phyloP scores from a whole-genome alignment of 2,113 vertebrate species.

The Cranoglanis bouderius region DNA sequence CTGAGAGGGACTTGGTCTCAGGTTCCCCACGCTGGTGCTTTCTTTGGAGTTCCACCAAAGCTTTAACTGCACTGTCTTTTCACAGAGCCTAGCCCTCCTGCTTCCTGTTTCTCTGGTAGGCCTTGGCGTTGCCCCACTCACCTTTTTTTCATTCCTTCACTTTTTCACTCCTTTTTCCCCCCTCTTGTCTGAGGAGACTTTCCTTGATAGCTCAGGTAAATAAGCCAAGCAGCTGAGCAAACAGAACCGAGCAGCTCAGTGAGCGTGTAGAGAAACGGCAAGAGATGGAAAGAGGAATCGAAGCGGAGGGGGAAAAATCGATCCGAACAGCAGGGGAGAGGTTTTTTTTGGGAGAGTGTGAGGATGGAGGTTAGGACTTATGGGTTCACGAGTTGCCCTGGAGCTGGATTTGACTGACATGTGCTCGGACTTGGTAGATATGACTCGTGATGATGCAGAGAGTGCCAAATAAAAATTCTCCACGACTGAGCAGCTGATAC shows the following conservation, averaged over 20 bases:
- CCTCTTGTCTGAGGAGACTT: slow-evolving; percentile 84
- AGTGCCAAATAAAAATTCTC: slow-evolving; percentile 3
- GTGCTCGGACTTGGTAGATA: neutral
- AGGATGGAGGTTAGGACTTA: slow-evolving; percentile 2
- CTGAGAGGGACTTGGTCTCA: slow-evolving; percentile 67
- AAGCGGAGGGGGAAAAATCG: slow-evolving; percentile 32
- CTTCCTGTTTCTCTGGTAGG: slow-evolving; percentile 80
- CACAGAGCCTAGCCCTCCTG: slow-evolving; percentile 74
- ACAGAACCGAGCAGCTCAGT: slow-evolving; percentile 76
- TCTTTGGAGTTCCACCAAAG: slow-evolving; percentile 78
- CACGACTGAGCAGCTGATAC: slow-evolving; percentile 41
- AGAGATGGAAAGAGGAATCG: slow-evolving; percentile 36
- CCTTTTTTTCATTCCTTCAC: slow-evolving; percentile 31
- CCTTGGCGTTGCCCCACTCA: slow-evolving; percentile 76
- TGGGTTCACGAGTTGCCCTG: neutral
- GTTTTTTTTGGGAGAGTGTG: slow-evolving; percentile 4
- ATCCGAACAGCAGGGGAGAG: slow-evolving; percentile 18
- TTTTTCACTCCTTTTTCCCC: slow-evolving; percentile 70
- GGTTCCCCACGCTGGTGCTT: slow-evolving; percentile 79
- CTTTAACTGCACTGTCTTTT: slow-evolving; percentile 77
- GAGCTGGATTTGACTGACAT: slow-evolving; percentile 25
- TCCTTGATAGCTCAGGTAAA: slow-evolving; percentile 87
- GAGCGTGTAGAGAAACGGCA: slow-evolving; percentile 60
- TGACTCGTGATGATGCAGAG: slow-evolving; percentile 7
- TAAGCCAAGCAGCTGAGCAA: slow-evolving; percentile 94